Percentiles rank a stretch among this genome's conserved stretches.
These are phyloP conservation scores for Drosophila varians DNA, from an alignment of 1,140 invertebrate genomes.

Conservation along the genomic window DNA sequence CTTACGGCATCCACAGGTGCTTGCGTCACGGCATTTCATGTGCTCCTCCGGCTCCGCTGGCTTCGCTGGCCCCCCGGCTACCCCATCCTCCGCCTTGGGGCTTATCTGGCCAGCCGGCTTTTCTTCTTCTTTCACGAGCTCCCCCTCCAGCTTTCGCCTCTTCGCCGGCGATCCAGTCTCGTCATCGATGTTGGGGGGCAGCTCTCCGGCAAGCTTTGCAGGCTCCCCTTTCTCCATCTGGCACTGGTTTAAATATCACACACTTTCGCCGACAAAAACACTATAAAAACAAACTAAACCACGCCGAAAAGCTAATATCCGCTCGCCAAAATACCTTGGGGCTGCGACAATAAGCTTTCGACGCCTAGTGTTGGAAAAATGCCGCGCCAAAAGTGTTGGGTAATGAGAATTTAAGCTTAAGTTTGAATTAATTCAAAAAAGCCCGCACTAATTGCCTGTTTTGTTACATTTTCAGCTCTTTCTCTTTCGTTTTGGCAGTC, in stretches of 20 bases:
- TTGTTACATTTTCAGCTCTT: not conserved
- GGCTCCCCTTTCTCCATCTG: not conserved
- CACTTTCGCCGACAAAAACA: not conserved
- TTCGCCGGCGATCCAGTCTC: not conserved
- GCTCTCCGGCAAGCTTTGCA: not conserved
- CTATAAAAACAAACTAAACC: not conserved
- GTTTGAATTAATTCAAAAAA: not conserved
- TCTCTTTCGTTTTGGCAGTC: not conserved
- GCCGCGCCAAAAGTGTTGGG: not conserved
- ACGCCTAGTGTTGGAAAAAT: too few species aligned
- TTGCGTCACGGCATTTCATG: conserved; percentile 4
- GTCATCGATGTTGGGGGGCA: not conserved
- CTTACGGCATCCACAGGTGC: conserved; percentile 51
- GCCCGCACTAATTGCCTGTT: not conserved
- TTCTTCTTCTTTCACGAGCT: not conserved
- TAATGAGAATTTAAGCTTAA: not conserved
- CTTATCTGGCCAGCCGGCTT: not conserved
- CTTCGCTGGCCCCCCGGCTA: too few species aligned
- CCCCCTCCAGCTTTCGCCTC: not conserved
- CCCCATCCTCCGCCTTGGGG: not conserved
- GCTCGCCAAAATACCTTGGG: not conserved
- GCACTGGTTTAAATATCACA: not conserved
- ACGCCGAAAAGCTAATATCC: not conserved
- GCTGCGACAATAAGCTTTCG: too few species aligned
- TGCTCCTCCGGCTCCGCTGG: conserved; percentile 6